Evolutionary conservation across 2,797 vertebrate species (phyloP).

Genomic region (Diglossa cyanea): DNA sequence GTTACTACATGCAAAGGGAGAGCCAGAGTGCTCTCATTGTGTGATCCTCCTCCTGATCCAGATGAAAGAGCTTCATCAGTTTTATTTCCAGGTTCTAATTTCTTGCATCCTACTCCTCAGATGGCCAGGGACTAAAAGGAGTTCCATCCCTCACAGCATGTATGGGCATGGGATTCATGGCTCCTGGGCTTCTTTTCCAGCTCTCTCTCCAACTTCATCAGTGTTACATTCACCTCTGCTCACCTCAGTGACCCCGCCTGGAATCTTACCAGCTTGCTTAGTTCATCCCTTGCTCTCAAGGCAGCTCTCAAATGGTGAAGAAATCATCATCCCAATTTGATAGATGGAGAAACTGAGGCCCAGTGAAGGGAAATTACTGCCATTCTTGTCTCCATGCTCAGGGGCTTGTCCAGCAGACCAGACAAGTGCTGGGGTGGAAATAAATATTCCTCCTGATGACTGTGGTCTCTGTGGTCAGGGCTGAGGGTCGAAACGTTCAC

Average conservation of each 20-base stretch:
- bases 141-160: accelerated
- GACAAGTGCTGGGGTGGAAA: constrained; percentile 49
- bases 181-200: not conserved
- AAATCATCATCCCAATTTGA: not conserved
- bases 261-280: not conserved
- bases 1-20: not conserved
- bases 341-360: not conserved
- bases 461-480: constrained; percentile 66
- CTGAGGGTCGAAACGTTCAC: constrained; percentile 58
- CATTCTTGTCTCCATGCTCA: not conserved
- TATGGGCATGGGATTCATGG: not conserved
- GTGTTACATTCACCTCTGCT: not conserved
- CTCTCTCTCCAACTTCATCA: not conserved
- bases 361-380: not conserved
- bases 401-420: not conserved
- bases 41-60: not conserved
- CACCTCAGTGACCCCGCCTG: not conserved
- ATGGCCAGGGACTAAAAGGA: not conserved
- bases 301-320: not conserved
- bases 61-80: not conserved
- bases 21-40: not conserved
- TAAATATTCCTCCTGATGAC: constrained; percentile 63
- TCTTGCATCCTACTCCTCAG: not conserved
- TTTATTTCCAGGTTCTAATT: not conserved
- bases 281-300: not conserved